Evolutionary conservation across 2,797 vertebrate species (phyloP).

Genomic region (Sarcophilus harrisii): DNA sequence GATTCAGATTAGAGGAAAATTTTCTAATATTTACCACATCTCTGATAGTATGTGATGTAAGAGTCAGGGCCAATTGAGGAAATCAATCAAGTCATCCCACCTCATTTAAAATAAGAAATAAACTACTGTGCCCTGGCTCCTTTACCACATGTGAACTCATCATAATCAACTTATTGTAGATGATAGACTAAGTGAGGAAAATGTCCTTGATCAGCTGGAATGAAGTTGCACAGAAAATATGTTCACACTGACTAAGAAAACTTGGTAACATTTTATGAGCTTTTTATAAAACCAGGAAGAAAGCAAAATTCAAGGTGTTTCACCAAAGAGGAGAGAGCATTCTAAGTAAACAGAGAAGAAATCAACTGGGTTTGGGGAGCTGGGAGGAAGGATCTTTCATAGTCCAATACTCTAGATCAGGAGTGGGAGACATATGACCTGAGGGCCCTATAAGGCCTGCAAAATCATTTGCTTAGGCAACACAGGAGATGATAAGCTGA

Average conservation of each 20-base stretch:
- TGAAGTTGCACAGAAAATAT: background rate
- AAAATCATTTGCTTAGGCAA: no score
- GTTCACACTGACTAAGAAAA: background rate
- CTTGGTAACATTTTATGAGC: background rate
- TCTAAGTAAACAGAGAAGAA: background rate
- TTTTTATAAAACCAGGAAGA: background rate
- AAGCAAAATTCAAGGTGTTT: background rate
- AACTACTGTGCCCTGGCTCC: background rate
- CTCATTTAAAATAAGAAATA: background rate
- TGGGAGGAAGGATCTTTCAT: background rate
- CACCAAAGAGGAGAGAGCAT: background rate
- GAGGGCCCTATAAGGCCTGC: no score
- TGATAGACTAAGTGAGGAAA: background rate
- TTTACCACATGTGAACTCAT: background rate
- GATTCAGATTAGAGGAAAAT: slow-evolving; percentile 14
- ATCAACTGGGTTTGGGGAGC: background rate
- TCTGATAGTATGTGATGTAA: slow-evolving; percentile 4
- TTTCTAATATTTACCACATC: background rate
- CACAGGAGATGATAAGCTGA: no score
- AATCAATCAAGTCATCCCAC: background rate
- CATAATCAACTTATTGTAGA: background rate
- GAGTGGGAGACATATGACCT: no score
- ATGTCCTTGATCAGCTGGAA: background rate
- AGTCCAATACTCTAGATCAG: background rate
- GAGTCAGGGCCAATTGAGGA: background rate